Conservation (phyloP, 1,140 invertebrate species). For the Trachelipus rathkii region DNA sequence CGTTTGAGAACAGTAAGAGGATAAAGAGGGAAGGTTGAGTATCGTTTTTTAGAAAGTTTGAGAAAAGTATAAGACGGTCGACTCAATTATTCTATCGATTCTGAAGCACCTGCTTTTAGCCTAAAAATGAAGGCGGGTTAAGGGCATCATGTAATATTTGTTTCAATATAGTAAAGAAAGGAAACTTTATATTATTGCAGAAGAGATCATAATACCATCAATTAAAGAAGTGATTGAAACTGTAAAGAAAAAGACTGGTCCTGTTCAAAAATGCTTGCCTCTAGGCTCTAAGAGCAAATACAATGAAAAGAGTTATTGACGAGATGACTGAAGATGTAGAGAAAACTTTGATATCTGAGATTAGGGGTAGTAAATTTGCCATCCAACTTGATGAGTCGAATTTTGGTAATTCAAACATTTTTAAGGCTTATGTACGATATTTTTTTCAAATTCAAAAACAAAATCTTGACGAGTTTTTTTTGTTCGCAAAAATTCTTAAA, state of each 20-base stretch:
- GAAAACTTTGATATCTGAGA: conserved; percentile 37
- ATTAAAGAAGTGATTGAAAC: conserved; percentile 33
- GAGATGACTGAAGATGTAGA: conserved; percentile 38
- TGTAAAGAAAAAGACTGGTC: conserved; percentile 27
- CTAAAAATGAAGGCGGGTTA: too few relatives aligned
- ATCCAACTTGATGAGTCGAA: conserved; percentile 37
- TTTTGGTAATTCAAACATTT: conserved; percentile 27
- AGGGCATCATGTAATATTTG: too few relatives aligned
- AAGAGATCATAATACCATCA: conserved; percentile 19
- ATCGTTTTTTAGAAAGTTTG: too few relatives aligned
- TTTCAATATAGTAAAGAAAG: too few relatives aligned
- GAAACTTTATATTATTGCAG: not conserved
- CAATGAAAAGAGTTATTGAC: conserved; percentile 27
- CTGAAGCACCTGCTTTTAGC: too few relatives aligned
- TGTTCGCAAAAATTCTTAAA: conserved; percentile 25
- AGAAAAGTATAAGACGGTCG: too few relatives aligned
- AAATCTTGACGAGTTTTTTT: conserved; percentile 39
- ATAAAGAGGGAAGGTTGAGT: too few relatives aligned
- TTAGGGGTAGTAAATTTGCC: conserved; percentile 31
- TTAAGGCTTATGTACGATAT: conserved; percentile 32
- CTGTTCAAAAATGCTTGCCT: conserved; percentile 35
- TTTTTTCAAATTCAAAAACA: conserved; percentile 27
- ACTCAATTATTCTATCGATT: too few relatives aligned
- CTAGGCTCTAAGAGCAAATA: conserved; percentile 30
- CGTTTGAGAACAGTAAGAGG: too few relatives aligned